phyloP scores from a whole-genome alignment of 1,140 invertebrate genomes.

The Drosophila watanabei region DNA sequence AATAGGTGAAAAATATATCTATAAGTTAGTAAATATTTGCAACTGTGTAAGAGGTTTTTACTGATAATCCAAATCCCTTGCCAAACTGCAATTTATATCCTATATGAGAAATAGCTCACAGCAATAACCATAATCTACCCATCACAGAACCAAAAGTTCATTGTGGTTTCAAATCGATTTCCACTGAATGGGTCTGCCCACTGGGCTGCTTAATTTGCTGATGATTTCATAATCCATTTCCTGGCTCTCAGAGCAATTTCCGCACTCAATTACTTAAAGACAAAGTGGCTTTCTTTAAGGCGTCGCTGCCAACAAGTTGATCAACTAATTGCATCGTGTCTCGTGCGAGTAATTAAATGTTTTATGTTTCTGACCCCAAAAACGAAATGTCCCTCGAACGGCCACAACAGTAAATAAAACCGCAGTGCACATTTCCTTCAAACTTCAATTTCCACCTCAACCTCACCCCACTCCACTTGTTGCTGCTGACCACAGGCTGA shows the following conservation, averaged over 20 bases:
- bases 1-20: no score
- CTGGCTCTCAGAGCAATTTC: background rate
- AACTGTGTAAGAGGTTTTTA: no score
- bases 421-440: slow-evolving; percentile 12
- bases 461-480: slow-evolving; percentile 12
- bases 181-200: slow-evolving; percentile 14
- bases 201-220: slow-evolving; percentile 50
- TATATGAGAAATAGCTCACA: background rate
- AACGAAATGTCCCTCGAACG: slow-evolving; percentile 14
- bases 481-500: slow-evolving; percentile 56
- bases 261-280: slow-evolving; percentile 54
- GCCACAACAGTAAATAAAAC: slow-evolving; percentile 12
- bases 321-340: slow-evolving; percentile 38
- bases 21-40: no score
- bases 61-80: no score
- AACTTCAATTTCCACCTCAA: slow-evolving; percentile 7
- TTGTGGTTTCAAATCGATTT: slow-evolving; percentile 17
- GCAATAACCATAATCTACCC: slow-evolving; percentile 5
- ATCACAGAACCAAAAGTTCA: background rate
- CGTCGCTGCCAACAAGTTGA: slow-evolving; percentile 24
- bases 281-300: slow-evolving; percentile 34
- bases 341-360: slow-evolving; percentile 45
- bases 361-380: slow-evolving; percentile 39
- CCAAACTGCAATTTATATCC: background rate
- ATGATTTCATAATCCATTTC: slow-evolving; percentile 43